These are phyloP conservation scores for Sardina pilchardus DNA, from an alignment of 2,113 vertebrate species.

Conservation along the genomic window DNA sequence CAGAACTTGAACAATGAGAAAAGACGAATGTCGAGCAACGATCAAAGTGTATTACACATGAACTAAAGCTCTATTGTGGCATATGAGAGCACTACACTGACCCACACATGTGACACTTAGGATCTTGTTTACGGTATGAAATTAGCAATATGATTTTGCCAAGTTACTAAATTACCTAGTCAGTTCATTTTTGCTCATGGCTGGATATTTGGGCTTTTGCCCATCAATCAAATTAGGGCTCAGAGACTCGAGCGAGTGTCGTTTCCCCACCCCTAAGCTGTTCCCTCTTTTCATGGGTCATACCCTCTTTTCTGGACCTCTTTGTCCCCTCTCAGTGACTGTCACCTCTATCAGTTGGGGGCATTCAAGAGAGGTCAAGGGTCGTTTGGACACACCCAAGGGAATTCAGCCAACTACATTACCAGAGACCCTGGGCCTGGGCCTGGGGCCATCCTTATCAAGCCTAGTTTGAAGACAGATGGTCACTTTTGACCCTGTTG, in stretches of 20 bases:
- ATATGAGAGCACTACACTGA: too few species aligned
- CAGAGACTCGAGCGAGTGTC: not conserved
- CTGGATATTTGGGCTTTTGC: too few species aligned
- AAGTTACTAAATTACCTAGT: too few species aligned
- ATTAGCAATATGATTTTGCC: not conserved
- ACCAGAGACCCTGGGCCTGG: not conserved
- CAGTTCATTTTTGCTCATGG: too few species aligned
- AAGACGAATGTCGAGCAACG: too few species aligned
- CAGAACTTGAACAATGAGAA: too few species aligned
- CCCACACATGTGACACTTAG: too few species aligned
- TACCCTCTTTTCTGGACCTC: not conserved
- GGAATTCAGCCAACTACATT: not conserved
- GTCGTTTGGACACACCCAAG: not conserved
- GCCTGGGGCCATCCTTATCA: not conserved
- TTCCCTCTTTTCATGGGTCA: not conserved
- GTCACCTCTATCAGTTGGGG: not conserved
- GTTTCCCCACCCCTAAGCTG: not conserved
- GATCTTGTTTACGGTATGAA: too few species aligned
- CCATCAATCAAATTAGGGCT: too few species aligned
- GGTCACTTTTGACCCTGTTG: not conserved
- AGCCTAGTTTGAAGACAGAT: not conserved
- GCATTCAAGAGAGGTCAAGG: not conserved
- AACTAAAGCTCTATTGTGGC: too few species aligned
- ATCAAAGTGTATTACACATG: too few species aligned
- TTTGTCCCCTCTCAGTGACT: conserved; percentile 2